These are phyloP conservation scores for Erpornis zantholeuca DNA, from an alignment of 2,113 vertebrate species.

Conservation along the genomic window DNA sequence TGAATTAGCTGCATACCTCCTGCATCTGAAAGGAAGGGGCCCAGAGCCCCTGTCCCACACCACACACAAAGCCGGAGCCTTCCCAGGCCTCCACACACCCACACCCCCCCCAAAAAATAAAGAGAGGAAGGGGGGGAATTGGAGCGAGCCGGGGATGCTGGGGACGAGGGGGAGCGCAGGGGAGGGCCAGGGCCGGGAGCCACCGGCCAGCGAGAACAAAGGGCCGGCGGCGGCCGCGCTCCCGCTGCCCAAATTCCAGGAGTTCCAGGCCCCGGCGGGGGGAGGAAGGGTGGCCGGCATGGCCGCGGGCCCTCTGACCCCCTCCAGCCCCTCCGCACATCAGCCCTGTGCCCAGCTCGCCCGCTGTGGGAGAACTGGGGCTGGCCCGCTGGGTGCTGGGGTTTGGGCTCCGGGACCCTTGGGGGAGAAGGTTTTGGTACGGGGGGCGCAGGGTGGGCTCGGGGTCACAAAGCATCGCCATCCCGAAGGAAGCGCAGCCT, in stretches of 20 bases:
- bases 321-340: neutral
- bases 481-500: fast-evolving
- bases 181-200: conserved; percentile 58
- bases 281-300: conserved; percentile 8
- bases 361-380: fast-evolving
- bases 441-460: no score
- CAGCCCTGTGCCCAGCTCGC: neutral
- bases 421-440: fast-evolving
- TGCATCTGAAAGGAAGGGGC: conserved; percentile 77
- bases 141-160: conserved; percentile 57
- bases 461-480: neutral
- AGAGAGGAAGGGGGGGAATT: conserved; percentile 56
- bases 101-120: conserved; percentile 15
- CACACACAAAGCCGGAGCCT: conserved; percentile 78
- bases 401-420: neutral
- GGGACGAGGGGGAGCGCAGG: conserved; percentile 52
- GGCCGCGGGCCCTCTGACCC: conserved; percentile 30
- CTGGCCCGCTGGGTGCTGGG: fast-evolving
- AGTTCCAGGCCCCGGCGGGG: conserved; percentile 65
- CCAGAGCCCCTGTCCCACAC: conserved; percentile 71
- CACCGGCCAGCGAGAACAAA: conserved; percentile 72
- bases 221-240: conserved; percentile 63
- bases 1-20: conserved; percentile 73
- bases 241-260: conserved; percentile 76
- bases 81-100: conserved; percentile 56